These are phyloP conservation scores for Drosophila mayri DNA, from an alignment of 1,140 invertebrate genomes.

Conservation along the genomic window DNA sequence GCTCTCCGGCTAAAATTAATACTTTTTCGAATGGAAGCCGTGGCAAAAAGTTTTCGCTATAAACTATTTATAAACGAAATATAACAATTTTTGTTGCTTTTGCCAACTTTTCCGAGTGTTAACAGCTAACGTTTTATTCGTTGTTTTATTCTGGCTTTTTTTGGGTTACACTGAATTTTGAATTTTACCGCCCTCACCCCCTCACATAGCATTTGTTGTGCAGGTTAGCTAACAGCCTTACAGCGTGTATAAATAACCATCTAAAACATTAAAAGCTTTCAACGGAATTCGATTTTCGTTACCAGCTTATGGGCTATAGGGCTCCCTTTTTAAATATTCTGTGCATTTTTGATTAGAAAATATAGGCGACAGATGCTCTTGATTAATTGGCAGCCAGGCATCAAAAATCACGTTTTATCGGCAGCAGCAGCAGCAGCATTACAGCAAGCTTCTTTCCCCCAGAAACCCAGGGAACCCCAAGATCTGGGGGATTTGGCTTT, in stretches of 20 bases:
- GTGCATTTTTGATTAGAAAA: slow-evolving; percentile 64
- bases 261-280: slow-evolving; percentile 35
- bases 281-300: slow-evolving; percentile 22
- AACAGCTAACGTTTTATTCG: slow-evolving; percentile 49
- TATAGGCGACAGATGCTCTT: slow-evolving; percentile 63
- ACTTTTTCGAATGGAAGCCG: slow-evolving; percentile 29
- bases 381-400: slow-evolving; percentile 63
- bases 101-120: slow-evolving; percentile 27
- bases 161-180: slow-evolving; percentile 20
- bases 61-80: slow-evolving; percentile 59
- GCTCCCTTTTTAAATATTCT: slow-evolving; percentile 4
- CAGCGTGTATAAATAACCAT: slow-evolving; percentile 26
- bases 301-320: background rate
- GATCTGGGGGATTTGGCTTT: slow-evolving; percentile 45
- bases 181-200: background rate
- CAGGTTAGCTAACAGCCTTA: slow-evolving; percentile 34
- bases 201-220: background rate
- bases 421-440: background rate
- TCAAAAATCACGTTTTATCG: slow-evolving; percentile 48
- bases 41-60: slow-evolving; percentile 46
- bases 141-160: slow-evolving; percentile 11
- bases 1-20: slow-evolving; percentile 42
- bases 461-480: background rate
- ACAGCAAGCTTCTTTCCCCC: background rate
- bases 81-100: slow-evolving; percentile 34